A percentile compares a stretch with the other conserved stretches of the same genome.
Evolutionary conservation across 2,888 invertebrate genomes (phyloP).

Genomic region (Choristoneura rosaceana): DNA sequence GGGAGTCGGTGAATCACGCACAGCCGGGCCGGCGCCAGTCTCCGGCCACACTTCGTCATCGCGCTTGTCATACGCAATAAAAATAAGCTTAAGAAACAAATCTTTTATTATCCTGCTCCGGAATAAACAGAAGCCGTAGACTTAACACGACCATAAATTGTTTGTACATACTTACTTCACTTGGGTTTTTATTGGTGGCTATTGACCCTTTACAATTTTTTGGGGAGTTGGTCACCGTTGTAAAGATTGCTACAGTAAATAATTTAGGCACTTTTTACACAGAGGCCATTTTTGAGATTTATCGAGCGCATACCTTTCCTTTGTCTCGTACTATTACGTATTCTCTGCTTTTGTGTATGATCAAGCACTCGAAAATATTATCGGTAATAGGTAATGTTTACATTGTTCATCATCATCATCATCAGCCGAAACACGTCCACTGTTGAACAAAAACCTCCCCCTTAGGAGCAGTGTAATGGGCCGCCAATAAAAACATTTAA

Average conservation of each 20-base stretch:
- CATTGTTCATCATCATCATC: too few relatives aligned
- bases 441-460: too few relatives aligned
- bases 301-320: too few relatives aligned
- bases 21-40: conserved; percentile 53
- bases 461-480: too few relatives aligned
- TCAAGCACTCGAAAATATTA: too few relatives aligned
- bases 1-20: conserved; percentile 54
- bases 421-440: too few relatives aligned
- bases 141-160: conserved; percentile 9
- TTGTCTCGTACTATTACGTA: too few relatives aligned
- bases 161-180: neutral
- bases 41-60: conserved; percentile 37
- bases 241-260: neutral
- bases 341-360: too few relatives aligned
- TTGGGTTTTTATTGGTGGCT: neutral
- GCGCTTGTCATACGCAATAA: conserved; percentile 38
- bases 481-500: too few relatives aligned
- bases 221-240: neutral
- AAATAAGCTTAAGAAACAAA: conserved; percentile 37
- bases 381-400: too few relatives aligned
- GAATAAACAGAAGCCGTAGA: conserved; percentile 10
- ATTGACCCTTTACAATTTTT: neutral
- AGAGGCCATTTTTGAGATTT: neutral
- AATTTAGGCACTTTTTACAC: neutral
- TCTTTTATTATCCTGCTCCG: conserved; percentile 16